Percentiles rank a stretch among this genome's conserved stretches.
Evolutionary conservation across 2,888 invertebrate genomes (phyloP).

Genomic region (Drosophila paramelanica): DNA sequence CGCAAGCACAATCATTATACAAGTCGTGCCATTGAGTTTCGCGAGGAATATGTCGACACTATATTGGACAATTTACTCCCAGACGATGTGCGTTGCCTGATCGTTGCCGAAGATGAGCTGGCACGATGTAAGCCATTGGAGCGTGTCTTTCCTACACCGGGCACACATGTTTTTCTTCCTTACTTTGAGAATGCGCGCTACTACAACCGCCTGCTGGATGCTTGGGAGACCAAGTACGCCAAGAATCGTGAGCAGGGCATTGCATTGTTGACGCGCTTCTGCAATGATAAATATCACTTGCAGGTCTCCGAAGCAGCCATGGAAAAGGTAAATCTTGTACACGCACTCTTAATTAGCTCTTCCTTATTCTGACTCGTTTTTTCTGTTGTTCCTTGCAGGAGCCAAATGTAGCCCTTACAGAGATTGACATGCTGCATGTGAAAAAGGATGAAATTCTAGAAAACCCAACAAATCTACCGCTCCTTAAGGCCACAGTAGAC

Average conservation of each 20-base stretch:
- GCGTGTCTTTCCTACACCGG: slow-evolving; percentile 92
- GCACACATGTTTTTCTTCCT: slow-evolving; percentile 91
- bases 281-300: slow-evolving; percentile 90
- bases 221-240: slow-evolving; percentile 93
- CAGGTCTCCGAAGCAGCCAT: slow-evolving; percentile 87
- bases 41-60: slow-evolving; percentile 87
- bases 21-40: slow-evolving; percentile 81
- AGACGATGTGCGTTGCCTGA: slow-evolving; percentile 94
- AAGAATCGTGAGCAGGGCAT: slow-evolving; percentile 87
- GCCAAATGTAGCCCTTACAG: slow-evolving; percentile 82
- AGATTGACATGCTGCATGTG: slow-evolving; percentile 83
- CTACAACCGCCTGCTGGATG: slow-evolving; percentile 95
- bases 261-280: slow-evolving; percentile 87
- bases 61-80: slow-evolving; percentile 94
- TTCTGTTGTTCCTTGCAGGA: slow-evolving; percentile 59
- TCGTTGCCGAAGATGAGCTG: slow-evolving; percentile 95
- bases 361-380: background rate
- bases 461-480: slow-evolving; percentile 43
- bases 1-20: slow-evolving; percentile 86
- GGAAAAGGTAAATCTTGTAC: slow-evolving; percentile 72
- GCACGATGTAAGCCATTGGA: slow-evolving; percentile 89
- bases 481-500: slow-evolving; percentile 31
- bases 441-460: slow-evolving; percentile 77
- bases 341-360: background rate
- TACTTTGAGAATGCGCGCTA: slow-evolving; percentile 94